Evolutionary conservation across 2,113 vertebrate species (phyloP).

Genomic region (Rhabdornis inornatus): DNA sequence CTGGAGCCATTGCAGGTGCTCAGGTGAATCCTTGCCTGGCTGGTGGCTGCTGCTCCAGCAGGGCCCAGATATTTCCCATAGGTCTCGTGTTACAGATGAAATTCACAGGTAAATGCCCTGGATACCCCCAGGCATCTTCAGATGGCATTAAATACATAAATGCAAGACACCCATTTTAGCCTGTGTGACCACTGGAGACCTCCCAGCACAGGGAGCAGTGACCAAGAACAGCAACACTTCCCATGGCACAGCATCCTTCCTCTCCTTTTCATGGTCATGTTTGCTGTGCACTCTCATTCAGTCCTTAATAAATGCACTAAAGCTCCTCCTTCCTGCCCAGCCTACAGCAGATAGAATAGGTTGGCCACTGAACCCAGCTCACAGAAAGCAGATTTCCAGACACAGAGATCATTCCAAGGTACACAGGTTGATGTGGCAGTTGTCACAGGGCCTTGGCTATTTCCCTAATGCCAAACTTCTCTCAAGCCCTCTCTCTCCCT

Average conservation of each 20-base stretch:
- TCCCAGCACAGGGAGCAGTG: neutral
- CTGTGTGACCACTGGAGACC: rapidly evolving
- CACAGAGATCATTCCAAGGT: neutral
- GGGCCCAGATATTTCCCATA: neutral
- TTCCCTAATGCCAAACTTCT: neutral
- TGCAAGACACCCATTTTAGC: neutral
- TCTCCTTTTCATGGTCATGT: neutral
- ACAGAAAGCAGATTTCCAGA: neutral
- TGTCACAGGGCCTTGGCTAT: neutral
- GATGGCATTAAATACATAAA: neutral
- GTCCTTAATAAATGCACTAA: neutral
- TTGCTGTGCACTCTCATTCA: neutral
- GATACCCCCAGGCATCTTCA: neutral
- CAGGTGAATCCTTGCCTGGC: neutral
- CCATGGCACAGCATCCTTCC: neutral
- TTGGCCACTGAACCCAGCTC: neutral
- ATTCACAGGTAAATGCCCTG: neutral
- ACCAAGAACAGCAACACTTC: neutral
- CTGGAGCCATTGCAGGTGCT: neutral
- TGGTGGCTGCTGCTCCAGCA: neutral
- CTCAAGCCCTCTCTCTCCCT: neutral
- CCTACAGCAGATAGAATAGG: too few relatives aligned
- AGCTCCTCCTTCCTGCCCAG: neutral
- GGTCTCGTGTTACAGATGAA: neutral
- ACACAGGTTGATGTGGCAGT: neutral